A percentile compares a stretch with the other conserved stretches of the same genome.
Conservation (phyloP, 35 echinoderm and acorn worm genomes). For the Stichopus chloronotus region DNA sequence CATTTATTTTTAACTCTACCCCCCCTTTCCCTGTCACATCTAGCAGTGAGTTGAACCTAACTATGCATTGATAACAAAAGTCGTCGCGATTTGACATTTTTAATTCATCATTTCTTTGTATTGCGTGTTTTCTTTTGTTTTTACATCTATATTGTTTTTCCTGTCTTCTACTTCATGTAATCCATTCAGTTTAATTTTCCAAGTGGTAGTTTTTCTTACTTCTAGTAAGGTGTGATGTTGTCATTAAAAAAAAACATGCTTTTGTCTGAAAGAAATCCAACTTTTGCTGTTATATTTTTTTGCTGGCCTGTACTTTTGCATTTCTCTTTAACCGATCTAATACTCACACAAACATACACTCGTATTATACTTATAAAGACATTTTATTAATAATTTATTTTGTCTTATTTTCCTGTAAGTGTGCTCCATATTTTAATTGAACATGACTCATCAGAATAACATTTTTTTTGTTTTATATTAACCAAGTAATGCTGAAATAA, state of each 20-base stretch:
- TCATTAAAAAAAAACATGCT: constrained; percentile 24
- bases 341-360: too few species aligned
- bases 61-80: constrained; percentile 47
- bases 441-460: constrained; percentile 2
- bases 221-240: constrained; percentile 28
- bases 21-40: not conserved
- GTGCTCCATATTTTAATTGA: not conserved
- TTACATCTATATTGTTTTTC: constrained; percentile 4
- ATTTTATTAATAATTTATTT: too few species aligned
- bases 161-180: constrained; percentile 9
- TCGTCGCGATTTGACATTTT: not conserved
- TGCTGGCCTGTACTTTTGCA: constrained; percentile 27
- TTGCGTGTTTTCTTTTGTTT: not conserved
- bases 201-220: constrained; percentile 23
- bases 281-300: constrained; percentile 17
- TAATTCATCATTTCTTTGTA: constrained; percentile 20
- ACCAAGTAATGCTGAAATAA: not conserved
- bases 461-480: not conserved
- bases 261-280: constrained; percentile 40
- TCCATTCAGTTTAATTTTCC: constrained; percentile 10
- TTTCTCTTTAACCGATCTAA: constrained; percentile 29
- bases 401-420: too few species aligned
- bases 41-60: constrained; percentile 12
- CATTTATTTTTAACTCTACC: constrained; percentile 21
- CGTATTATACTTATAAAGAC: too few species aligned